Conservation (phyloP, 2,113 vertebrate species). For the Eudyptes chrysolophus region DNA sequence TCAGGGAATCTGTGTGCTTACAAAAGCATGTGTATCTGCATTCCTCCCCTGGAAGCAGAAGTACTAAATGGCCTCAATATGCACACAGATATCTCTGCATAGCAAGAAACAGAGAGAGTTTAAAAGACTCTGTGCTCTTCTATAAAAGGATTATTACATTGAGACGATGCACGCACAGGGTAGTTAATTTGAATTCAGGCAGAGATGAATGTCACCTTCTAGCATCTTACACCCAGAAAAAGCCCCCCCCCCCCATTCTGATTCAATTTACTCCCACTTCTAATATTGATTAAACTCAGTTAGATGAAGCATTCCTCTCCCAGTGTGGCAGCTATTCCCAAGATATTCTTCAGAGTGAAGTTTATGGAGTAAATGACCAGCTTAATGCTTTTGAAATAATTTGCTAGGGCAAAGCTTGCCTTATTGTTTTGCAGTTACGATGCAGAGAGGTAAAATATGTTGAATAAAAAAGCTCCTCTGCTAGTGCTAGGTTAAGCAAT, state of each 20-base stretch:
- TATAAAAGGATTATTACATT: not conserved
- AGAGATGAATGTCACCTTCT: not conserved
- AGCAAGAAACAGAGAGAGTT: not conserved
- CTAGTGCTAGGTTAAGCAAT: not conserved
- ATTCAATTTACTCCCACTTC: not conserved
- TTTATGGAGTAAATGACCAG: not conserved
- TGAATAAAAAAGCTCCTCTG: not conserved
- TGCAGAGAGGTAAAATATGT: not conserved
- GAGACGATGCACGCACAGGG: fast-evolving
- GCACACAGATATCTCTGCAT: not conserved
- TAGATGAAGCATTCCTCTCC: not conserved
- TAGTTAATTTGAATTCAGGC: not conserved
- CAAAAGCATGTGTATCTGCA: not conserved
- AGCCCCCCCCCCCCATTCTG: not conserved
- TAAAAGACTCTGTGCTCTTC: not conserved
- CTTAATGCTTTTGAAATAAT: not conserved
- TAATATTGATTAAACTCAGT: not conserved
- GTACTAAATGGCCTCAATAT: not conserved
- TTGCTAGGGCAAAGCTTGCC: not conserved
- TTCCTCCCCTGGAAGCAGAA: not conserved
- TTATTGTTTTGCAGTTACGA: not conserved
- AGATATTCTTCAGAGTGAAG: not conserved
- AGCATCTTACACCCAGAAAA: not conserved
- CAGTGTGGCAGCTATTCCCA: not conserved
- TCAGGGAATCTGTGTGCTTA: not conserved